phyloP scores from a whole-genome alignment of 2,797 vertebrate species.

The Danio kyathit region DNA sequence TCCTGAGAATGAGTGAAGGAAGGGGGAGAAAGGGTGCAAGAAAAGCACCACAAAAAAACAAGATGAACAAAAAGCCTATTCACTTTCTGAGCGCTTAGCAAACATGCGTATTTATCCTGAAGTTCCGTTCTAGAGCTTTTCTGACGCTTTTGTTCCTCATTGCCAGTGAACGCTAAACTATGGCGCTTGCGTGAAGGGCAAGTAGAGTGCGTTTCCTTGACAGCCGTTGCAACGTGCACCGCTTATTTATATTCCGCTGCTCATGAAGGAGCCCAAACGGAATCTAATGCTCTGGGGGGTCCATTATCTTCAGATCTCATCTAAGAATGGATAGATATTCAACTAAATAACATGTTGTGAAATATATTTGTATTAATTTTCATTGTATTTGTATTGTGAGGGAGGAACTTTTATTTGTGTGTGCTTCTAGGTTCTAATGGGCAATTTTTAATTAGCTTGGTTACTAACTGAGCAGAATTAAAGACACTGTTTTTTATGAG shows the following conservation, averaged over 20 bases:
- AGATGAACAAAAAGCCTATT: slow-evolving; percentile 69
- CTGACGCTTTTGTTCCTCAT: slow-evolving; percentile 40
- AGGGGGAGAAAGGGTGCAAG: slow-evolving; percentile 41
- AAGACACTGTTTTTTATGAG: slow-evolving; percentile 66
- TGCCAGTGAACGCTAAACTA: slow-evolving; percentile 52
- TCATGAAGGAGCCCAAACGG: not conserved
- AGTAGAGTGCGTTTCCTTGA: slow-evolving; percentile 43
- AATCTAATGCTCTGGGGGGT: not conserved
- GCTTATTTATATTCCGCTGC: slow-evolving; percentile 31
- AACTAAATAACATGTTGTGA: not conserved
- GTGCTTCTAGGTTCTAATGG: slow-evolving; percentile 58
- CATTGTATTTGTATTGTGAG: not conserved
- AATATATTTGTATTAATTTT: too few relatives aligned
- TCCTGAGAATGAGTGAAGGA: slow-evolving; percentile 62
- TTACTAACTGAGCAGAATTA: slow-evolving; percentile 73
- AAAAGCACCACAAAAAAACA: slow-evolving; percentile 38
- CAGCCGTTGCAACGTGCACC: slow-evolving; percentile 6
- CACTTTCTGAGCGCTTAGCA: slow-evolving; percentile 57
- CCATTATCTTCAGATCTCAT: not conserved
- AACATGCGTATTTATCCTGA: slow-evolving; percentile 42
- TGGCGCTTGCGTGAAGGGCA: slow-evolving; percentile 46
- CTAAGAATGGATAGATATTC: not conserved
- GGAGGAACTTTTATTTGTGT: not conserved
- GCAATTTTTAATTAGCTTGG: slow-evolving; percentile 58
- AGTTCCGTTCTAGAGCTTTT: slow-evolving; percentile 36